Base-by-base conservation (phyloP, 2,888 invertebrate genomes). In the Ormyrus nitidulus region DNA sequence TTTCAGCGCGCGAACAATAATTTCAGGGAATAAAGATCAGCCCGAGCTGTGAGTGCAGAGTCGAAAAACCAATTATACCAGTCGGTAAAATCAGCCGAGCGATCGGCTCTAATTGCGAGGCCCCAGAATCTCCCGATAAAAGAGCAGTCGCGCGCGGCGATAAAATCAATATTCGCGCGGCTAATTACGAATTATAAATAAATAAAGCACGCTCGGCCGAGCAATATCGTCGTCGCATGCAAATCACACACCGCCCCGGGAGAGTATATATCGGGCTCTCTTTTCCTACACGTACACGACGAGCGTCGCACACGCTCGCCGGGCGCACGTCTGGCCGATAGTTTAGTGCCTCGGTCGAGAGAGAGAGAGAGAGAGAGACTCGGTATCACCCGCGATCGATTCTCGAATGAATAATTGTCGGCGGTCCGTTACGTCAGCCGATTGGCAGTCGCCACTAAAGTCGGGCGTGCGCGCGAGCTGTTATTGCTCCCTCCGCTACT, bases 321-420 rank as follows among this genome's bases (percentile, higher is more conserved):
- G 4, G 4, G 11, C 5, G 44, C 9, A n/a, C 10, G 53, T 51
- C 8, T 19, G 2, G 11, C 49, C 44, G n/a, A 73, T 71, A 61
- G 61, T 64, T 73, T 64, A 64, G 46, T 13, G 13, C 54, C 34
- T 5, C 8, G 61, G 34, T 2, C 71, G 9, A 49, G 13, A 61
- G 6, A 8, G 19, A 34, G 34, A 46, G 9, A 9, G 6, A 3
- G 61, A 6, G 61, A 34, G 11, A 34, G 34, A 2, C 6, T 9
- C 44, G 19, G 10, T 77, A 77, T 77, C 71, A 46, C 34, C 11
- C 44, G 65, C 53, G 58, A 79, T 79, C 79, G 75, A 75, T 79
- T 79, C 59, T 64, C 69, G 70, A 79, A 75, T 79, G 75, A 79
- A 79, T 75, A 75, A 79, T 79, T 70, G 54, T 53, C 70, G 75